Percentiles rank a stretch among this genome's conserved stretches.
Evolutionary conservation across 2,113 vertebrate species (phyloP).

Genomic region (Ophthalmolycus amberensis): DNA sequence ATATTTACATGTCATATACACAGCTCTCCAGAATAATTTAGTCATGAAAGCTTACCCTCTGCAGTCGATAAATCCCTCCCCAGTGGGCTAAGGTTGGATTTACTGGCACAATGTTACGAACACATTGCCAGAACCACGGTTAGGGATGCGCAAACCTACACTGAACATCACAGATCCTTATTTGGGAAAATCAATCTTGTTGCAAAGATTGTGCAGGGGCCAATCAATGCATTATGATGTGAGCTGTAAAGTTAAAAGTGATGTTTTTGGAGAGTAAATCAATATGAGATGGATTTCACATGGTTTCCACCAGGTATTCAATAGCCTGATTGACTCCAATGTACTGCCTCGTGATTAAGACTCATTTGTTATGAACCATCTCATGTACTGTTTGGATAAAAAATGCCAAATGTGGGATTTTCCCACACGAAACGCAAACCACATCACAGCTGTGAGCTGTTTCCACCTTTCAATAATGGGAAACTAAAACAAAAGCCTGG

Average conservation of each 20-base stretch:
- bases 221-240: constrained; percentile 61
- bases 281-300: constrained; percentile 48
- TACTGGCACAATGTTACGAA: constrained; percentile 68
- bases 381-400: constrained; percentile 22
- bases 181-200: constrained; percentile 59
- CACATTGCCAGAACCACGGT: constrained; percentile 45
- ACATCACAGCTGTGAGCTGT: constrained; percentile 6
- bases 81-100: constrained; percentile 62
- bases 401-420: constrained; percentile 12
- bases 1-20: constrained; percentile 74
- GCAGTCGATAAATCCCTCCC: constrained; percentile 71
- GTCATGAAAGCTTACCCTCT: constrained; percentile 66
- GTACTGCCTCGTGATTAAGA: constrained; percentile 42
- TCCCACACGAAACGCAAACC: constrained; percentile 1
- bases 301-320: constrained; percentile 27
- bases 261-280: constrained; percentile 49
- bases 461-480: constrained; percentile 27
- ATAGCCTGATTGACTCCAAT: constrained; percentile 41
- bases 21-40: constrained; percentile 62
- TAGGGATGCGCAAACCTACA: constrained; percentile 43
- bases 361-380: constrained; percentile 43
- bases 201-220: constrained; percentile 41
- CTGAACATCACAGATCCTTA: constrained; percentile 54
- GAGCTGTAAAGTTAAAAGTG: constrained; percentile 42
- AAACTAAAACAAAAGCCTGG: constrained; percentile 43